Evolutionary conservation across 2,888 invertebrate species (phyloP).

Genomic region (Drosophila antonietae): DNA sequence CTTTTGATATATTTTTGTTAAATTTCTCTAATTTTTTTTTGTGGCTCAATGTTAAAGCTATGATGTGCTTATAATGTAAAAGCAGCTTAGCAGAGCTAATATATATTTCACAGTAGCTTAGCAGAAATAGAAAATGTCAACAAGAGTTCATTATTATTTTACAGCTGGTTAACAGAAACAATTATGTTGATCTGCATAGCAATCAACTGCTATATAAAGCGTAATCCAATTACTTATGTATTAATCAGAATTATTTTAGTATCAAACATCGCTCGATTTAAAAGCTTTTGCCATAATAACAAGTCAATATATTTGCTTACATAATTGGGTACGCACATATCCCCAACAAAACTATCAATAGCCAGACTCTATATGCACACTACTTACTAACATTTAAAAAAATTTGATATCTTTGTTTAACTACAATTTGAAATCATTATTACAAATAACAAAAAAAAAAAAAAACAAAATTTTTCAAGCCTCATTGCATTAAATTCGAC

Average conservation of each 20-base stretch:
- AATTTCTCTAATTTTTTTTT: not conserved
- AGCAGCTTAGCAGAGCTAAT: not conserved
- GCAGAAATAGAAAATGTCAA: not conserved
- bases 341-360: slow-evolving; percentile 11
- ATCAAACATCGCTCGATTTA: not conserved
- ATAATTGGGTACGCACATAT: slow-evolving; percentile 4
- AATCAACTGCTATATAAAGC: not conserved
- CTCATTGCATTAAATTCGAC: slow-evolving; percentile 49
- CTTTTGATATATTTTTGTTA: slow-evolving; percentile 20
- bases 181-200: not conserved
- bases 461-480: slow-evolving; percentile 38
- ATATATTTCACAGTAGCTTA: not conserved
- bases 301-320: slow-evolving; percentile 3
- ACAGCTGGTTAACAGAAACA: not conserved
- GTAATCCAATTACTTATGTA: not conserved
- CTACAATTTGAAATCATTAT: slow-evolving; percentile 18
- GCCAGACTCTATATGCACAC: slow-evolving; percentile 13
- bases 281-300: slow-evolving; percentile 9
- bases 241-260: not conserved
- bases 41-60: not conserved
- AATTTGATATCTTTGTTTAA: slow-evolving; percentile 9
- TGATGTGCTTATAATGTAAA: slow-evolving; percentile 6
- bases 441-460: not conserved
- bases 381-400: slow-evolving; percentile 38
- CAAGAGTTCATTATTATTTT: not conserved